Conservation (phyloP, 2,888 invertebrate species). For the Autographa gamma region DNA sequence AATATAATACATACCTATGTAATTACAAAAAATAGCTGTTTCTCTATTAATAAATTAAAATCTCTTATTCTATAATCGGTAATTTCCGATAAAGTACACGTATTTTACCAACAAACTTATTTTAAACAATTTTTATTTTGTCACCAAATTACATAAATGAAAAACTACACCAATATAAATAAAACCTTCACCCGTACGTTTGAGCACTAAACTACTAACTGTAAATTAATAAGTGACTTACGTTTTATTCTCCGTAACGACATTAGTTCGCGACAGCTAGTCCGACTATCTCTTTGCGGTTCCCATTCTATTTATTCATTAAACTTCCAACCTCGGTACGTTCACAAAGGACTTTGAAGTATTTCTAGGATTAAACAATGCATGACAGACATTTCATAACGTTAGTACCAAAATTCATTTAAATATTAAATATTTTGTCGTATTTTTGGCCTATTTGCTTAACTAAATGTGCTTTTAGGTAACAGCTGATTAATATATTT, state of each 20-base stretch:
- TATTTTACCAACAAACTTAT: too few relatives aligned
- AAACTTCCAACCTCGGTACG: not conserved
- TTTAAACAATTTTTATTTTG: too few relatives aligned
- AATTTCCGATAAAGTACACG: too few relatives aligned
- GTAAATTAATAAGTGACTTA: conserved; percentile 4
- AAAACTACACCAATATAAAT: not conserved
- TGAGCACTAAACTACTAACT: not conserved
- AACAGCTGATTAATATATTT: too few relatives aligned
- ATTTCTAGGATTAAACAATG: conserved; percentile 4
- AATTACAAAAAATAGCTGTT: too few relatives aligned
- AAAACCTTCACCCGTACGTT: not conserved
- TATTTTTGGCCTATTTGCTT: too few relatives aligned
- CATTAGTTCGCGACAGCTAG: not conserved
- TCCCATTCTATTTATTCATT: conserved; percentile 4
- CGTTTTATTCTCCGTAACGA: conserved; percentile 1
- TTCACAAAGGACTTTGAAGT: not conserved
- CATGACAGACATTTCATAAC: not conserved
- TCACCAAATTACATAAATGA: too few relatives aligned
- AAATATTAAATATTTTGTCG: too few relatives aligned
- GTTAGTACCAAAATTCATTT: not conserved
- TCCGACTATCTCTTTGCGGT: not conserved
- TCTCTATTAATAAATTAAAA: too few relatives aligned
- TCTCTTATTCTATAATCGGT: too few relatives aligned
- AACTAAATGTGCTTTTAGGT: too few relatives aligned
- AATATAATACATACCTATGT: too few relatives aligned